phyloP scores from a whole-genome alignment of 2,888 invertebrate species.

The Allolobophora icterica region DNA sequence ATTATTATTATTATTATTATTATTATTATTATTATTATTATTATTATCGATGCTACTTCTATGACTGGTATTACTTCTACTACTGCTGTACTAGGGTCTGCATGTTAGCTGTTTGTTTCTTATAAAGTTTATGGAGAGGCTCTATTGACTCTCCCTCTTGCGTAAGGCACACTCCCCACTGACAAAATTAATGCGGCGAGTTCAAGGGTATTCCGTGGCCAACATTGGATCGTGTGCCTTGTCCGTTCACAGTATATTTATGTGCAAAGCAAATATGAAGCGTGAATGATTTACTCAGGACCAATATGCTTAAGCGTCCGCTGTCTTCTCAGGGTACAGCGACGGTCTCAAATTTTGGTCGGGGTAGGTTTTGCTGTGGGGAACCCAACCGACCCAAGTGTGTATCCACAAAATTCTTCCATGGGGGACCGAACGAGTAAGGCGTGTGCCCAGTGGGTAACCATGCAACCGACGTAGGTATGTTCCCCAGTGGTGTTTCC shows the following conservation, averaged over 20 bases:
- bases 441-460: too few relatives aligned
- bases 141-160: background rate
- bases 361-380: too few relatives aligned
- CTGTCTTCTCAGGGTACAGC: background rate
- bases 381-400: too few relatives aligned
- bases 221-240: slow-evolving; percentile 3
- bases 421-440: background rate
- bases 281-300: background rate
- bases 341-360: background rate
- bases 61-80: too few relatives aligned
- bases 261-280: background rate
- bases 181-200: background rate
- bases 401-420: background rate
- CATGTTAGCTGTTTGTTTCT: too few relatives aligned
- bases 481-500: too few relatives aligned
- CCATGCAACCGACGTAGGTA: too few relatives aligned
- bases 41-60: too few relatives aligned
- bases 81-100: background rate
- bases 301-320: too few relatives aligned
- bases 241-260: background rate
- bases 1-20: too few relatives aligned
- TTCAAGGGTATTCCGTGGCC: background rate
- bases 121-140: too few relatives aligned
- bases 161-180: background rate
- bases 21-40: too few relatives aligned